Evolutionary conservation across 2,113 vertebrate species (phyloP).

Genomic region (Sinocyclocheilus maitianheensis): DNA sequence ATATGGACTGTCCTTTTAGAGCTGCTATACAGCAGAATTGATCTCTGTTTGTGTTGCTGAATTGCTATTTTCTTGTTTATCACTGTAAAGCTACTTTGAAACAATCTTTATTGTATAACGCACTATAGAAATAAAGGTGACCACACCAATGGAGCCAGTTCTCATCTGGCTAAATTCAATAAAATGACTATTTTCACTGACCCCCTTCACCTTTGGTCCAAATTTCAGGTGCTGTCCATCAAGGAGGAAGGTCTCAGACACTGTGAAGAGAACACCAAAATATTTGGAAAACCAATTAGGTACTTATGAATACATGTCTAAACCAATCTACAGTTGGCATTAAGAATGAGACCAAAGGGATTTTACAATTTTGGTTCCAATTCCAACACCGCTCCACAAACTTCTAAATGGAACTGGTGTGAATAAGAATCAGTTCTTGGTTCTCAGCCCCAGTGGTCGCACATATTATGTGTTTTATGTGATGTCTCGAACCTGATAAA

Average conservation of each 20-base stretch:
- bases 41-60: too few relatives aligned
- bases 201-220: background rate
- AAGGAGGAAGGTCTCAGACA: constrained; percentile 93
- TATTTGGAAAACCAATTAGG: constrained; percentile 95
- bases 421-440: background rate
- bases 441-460: background rate
- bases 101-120: too few relatives aligned
- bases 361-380: background rate
- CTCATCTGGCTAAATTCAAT: too few relatives aligned
- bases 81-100: too few relatives aligned
- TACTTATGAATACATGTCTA: constrained; percentile 53
- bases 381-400: background rate
- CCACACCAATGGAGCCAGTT: too few relatives aligned
- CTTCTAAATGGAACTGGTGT: background rate
- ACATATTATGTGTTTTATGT: background rate
- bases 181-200: background rate
- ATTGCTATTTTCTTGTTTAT: too few relatives aligned
- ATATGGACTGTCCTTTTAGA: too few relatives aligned
- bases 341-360: background rate
- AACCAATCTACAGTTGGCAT: background rate
- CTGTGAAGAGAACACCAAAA: constrained; percentile 92
- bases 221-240: constrained; percentile 87
- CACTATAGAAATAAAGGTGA: too few relatives aligned
- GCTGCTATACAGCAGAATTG: too few relatives aligned
- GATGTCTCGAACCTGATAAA: background rate